Evolutionary conservation across 2,113 vertebrate genomes (phyloP).

Genomic region (Pteronura brasiliensis): DNA sequence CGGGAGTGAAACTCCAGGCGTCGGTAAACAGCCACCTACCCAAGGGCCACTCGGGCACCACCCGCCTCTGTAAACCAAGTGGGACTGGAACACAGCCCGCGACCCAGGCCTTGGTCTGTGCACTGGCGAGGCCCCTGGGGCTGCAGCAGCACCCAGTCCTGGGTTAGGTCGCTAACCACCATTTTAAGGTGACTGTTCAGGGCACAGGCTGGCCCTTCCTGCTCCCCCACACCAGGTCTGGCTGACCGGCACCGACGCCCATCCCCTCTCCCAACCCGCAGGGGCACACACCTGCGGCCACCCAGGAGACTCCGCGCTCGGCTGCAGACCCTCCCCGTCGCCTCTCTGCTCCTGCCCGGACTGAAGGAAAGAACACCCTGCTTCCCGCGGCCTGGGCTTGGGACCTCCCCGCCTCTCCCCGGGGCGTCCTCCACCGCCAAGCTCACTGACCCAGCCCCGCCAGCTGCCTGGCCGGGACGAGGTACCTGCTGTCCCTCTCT

Average conservation of each 20-base stretch:
- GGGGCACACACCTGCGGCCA: not conserved
- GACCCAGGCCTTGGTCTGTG: not conserved
- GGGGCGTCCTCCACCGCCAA: not conserved
- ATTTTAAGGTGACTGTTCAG: not conserved
- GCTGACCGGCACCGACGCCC: not conserved
- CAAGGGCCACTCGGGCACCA: not conserved
- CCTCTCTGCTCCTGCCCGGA: not conserved
- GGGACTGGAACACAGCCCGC: not conserved
- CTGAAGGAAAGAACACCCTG: not conserved
- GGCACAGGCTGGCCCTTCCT: fast-evolving
- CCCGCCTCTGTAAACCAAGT: not conserved
- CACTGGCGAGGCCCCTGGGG: fast-evolving
- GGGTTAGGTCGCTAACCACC: not conserved
- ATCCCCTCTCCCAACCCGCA: not conserved
- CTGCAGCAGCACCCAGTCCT: not conserved
- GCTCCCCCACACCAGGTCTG: not conserved
- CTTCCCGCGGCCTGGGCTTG: not conserved
- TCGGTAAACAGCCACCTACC: not conserved
- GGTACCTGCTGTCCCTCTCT: not conserved
- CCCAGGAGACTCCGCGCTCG: not conserved
- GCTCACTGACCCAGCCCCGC: not conserved
- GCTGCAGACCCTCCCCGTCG: not conserved
- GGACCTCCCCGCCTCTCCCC: not conserved
- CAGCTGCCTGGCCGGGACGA: not conserved
- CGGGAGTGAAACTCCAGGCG: not conserved